Base-by-base conservation (phyloP, 2,113 vertebrate genomes). In the Addax nasomaculatus region DNA sequence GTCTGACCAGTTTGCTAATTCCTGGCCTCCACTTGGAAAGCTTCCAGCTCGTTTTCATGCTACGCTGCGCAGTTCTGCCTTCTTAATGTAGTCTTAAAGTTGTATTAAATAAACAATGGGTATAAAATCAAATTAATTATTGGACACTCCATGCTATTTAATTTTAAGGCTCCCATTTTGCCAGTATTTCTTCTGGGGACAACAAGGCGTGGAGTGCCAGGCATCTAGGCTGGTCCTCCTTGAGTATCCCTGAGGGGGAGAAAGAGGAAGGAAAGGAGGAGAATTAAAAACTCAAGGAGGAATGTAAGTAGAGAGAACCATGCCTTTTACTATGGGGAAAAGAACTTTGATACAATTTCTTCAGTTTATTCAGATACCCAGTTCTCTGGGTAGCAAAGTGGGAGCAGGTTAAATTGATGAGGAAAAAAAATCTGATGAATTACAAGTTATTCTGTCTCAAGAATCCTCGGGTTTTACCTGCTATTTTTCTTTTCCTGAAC, bases 81-180 rank as follows among this genome's bases (percentile, higher is more conserved):
- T 98, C 89, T 97, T 98, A 98, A 98, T 62, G 12, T 97, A 98
- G 97, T 98, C 98, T 98, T 98, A 96, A 98, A 99, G 98, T 99
- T 98, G 95, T 95, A 97, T 98, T 99, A 98, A 98, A 98, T 98
- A 98, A 99, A 98, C 98, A 98, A 98, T 95, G 98, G 94, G 95
- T 98, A 97, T 99, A 96, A 98, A 98, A 97, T 98, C 96, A 98
- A 98, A 98, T 99, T 99, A 99, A 99, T 99, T 99, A 98, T 98
- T 98, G 98, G 98, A 98, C 98, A 98, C 97, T 98, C 98, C 98
- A 98, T 99, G 99, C 98, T 99, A 97, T 97, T 99, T 99, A 98
- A 98, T 99, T 99, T 99, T 99, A 99, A 98, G 97, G 94, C 98
- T 99, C 98, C 98, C 98, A 93, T 98, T 98, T 97, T 98, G 96